Evolutionary conservation across 2,113 vertebrate genomes (phyloP).

Genomic region (Varanus komodoensis): DNA sequence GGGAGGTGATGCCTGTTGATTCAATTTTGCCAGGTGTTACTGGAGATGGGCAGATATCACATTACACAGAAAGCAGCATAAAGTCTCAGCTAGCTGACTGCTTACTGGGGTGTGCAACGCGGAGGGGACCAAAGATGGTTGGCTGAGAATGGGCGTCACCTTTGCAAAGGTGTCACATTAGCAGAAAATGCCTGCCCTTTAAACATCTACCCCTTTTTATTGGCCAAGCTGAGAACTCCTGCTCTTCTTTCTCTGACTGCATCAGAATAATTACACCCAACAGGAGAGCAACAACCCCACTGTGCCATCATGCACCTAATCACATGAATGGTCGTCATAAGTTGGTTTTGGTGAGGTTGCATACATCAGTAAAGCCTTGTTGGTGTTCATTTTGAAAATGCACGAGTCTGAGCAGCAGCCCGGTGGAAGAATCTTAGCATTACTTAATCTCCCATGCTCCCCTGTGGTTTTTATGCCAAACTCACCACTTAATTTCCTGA

Average conservation of each 20-base stretch:
- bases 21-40: background rate
- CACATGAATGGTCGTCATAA: background rate
- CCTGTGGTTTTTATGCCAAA: slow-evolving; percentile 17
- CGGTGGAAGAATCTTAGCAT: background rate
- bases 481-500: background rate
- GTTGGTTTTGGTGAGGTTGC: background rate
- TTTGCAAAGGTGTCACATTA: background rate
- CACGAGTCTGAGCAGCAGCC: background rate
- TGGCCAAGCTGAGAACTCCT: background rate
- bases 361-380: background rate
- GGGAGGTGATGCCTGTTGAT: background rate
- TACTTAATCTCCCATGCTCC: background rate
- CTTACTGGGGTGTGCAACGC: background rate
- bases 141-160: background rate
- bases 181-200: background rate
- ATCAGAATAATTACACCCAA: background rate
- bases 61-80: background rate
- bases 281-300: background rate
- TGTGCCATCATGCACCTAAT: background rate
- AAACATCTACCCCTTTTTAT: background rate
- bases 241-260: background rate
- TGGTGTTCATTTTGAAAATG: background rate
- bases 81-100: background rate
- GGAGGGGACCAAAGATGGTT: too few relatives aligned
- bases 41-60: background rate